Percentiles rank a stretch among this genome's conserved stretches.
Evolutionary conservation across 2,113 vertebrate genomes (phyloP).

Genomic region (Vanacampus margaritifer): DNA sequence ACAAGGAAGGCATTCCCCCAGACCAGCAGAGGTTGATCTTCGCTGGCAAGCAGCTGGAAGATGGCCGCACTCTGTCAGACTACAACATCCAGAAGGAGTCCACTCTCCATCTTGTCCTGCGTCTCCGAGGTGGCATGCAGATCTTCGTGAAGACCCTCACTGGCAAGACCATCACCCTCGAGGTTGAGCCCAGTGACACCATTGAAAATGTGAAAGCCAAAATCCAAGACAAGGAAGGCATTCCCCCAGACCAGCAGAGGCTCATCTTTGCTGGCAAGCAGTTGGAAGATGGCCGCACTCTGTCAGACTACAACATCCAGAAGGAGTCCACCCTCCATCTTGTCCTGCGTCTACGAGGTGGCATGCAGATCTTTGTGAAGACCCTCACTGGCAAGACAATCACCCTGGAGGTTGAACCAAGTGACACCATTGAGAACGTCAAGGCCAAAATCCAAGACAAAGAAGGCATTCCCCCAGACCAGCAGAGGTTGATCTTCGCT

Average conservation of each 20-base stretch:
- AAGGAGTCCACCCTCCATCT: slow-evolving; percentile 52
- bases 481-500: not conserved
- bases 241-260: slow-evolving; percentile 55
- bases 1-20: not conserved
- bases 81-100: slow-evolving; percentile 1
- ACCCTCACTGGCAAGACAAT: no score
- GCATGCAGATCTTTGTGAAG: no score
- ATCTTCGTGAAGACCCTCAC: slow-evolving; percentile 54
- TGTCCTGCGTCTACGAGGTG: slow-evolving; percentile 34
- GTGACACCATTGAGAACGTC: no score
- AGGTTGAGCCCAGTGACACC: slow-evolving; percentile 41
- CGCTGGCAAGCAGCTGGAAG: not conserved
- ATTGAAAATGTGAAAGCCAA: slow-evolving; percentile 50
- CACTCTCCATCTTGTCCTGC: slow-evolving; percentile 1
- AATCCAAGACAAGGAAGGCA: slow-evolving; percentile 55
- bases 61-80: not conserved
- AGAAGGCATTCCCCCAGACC: no score
- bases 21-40: slow-evolving; percentile 3
- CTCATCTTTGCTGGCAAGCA: slow-evolving; percentile 53
- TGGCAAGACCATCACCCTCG: slow-evolving; percentile 52
- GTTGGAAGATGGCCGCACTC: slow-evolving; percentile 48
- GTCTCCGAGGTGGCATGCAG: slow-evolving; percentile 8
- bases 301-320: slow-evolving; percentile 53
- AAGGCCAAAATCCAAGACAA: no score
- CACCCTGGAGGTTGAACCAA: no score